A percentile compares a stretch with the other conserved stretches of the same genome.
Evolutionary conservation across 2,113 vertebrate species (phyloP).

Genomic region (Esox niger): DNA sequence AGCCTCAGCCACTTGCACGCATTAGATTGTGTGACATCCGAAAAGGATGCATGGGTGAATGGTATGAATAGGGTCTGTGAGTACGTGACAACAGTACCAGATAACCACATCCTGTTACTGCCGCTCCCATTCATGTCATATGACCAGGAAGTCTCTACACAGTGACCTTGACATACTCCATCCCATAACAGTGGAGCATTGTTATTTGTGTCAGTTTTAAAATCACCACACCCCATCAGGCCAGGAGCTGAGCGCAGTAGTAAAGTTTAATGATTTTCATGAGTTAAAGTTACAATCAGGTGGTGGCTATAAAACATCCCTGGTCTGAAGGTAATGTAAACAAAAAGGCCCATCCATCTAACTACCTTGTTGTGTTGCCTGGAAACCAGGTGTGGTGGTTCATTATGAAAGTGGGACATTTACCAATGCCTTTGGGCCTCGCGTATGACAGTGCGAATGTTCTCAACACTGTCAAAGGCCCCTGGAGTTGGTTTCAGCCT

Average conservation of each 20-base stretch:
- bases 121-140: constrained; percentile 23
- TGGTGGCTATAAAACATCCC: constrained; percentile 17
- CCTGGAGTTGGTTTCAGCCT: no score
- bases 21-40: constrained; percentile 24
- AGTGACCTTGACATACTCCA: no score
- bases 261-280: constrained; percentile 13
- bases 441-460: no score
- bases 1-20: constrained; percentile 23
- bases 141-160: constrained; percentile 18
- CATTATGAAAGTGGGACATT: no score
- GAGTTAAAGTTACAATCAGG: neutral
- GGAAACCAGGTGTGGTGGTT: constrained; percentile 23
- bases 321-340: constrained; percentile 12
- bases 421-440: no score
- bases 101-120: constrained; percentile 15
- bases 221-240: neutral
- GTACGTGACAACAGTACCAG: constrained; percentile 51
- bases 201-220: neutral
- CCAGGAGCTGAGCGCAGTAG: neutral
- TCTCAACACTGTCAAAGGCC: no score
- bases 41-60: constrained; percentile 30
- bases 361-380: constrained; percentile 28
- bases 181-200: no score
- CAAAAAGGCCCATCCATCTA: neutral
- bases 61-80: constrained; percentile 1